Percentiles rank a stretch among this genome's conserved stretches.
These are phyloP conservation scores for Prosapia bicincta DNA, from an alignment of 2,888 invertebrate species.

Conservation along the genomic window DNA sequence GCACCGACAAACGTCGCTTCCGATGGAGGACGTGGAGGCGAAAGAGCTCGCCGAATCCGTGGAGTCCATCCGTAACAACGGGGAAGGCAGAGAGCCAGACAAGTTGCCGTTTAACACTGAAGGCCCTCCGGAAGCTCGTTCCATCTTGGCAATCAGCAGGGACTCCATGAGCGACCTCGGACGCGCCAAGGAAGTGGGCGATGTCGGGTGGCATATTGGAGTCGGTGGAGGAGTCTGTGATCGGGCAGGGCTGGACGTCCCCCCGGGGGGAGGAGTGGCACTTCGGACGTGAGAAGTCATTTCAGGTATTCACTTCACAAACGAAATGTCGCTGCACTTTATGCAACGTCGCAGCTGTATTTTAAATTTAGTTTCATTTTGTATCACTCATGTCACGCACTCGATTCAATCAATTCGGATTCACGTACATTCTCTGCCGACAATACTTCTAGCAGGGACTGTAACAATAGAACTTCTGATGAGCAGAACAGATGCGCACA, in stretches of 20 bases:
- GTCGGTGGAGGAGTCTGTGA: slow-evolving; percentile 54
- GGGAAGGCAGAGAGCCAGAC: slow-evolving; percentile 34
- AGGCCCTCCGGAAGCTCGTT: slow-evolving; percentile 55
- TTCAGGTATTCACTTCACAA: too few relatives aligned
- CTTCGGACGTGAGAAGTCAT: slow-evolving; percentile 19
- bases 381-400: too few relatives aligned
- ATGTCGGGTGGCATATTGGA: slow-evolving; percentile 40
- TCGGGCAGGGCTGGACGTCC: slow-evolving; percentile 43
- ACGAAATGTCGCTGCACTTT: too few relatives aligned
- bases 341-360: too few relatives aligned
- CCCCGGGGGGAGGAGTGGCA: slow-evolving; percentile 19
- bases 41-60: slow-evolving; percentile 53
- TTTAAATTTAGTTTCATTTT: too few relatives aligned
- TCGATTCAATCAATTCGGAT: too few relatives aligned
- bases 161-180: slow-evolving; percentile 80
- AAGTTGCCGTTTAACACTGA: slow-evolving; percentile 42
- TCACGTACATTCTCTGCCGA: too few relatives aligned
- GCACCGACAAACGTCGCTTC: slow-evolving; percentile 73
- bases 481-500: too few relatives aligned
- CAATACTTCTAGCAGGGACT: too few relatives aligned
- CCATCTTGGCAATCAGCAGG: slow-evolving; percentile 77
- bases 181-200: slow-evolving; percentile 44
- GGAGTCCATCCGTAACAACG: slow-evolving; percentile 68
- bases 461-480: too few relatives aligned
- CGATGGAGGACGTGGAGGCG: slow-evolving; percentile 36